A percentile compares a stretch with the other conserved stretches of the same genome.
These are phyloP conservation scores for Anastrepha ludens DNA, from an alignment of 1,140 invertebrate species.

Conservation along the genomic window DNA sequence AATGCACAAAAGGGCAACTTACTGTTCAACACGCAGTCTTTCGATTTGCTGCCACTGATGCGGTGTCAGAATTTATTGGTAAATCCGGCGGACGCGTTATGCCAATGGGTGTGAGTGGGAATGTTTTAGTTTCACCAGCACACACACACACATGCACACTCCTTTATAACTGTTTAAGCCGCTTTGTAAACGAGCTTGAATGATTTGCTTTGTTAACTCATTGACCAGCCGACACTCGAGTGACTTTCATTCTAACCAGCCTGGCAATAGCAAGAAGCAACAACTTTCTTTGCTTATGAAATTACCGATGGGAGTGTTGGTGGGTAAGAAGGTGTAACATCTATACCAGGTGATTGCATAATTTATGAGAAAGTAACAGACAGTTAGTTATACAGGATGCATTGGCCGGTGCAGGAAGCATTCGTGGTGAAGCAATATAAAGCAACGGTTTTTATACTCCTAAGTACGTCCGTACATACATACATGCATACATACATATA, in stretches of 20 bases:
- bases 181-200: slow-evolving; percentile 34
- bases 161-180: slow-evolving; percentile 44
- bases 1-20: slow-evolving; percentile 13
- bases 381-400: slow-evolving; percentile 2
- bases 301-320: not conserved
- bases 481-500: not conserved
- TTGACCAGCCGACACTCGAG: not conserved
- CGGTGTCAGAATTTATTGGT: slow-evolving; percentile 43
- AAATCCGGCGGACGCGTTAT: slow-evolving; percentile 29
- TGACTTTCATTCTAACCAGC: not conserved
- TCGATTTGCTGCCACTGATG: not conserved
- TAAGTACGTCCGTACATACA: not conserved
- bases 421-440: not conserved
- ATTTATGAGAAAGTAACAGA: slow-evolving; percentile 45
- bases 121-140: not conserved
- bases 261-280: not conserved
- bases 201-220: slow-evolving; percentile 48
- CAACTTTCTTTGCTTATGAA: slow-evolving; percentile 5
- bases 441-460: slow-evolving; percentile 6
- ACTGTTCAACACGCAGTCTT: not conserved
- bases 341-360: slow-evolving; percentile 39
- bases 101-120: not conserved
- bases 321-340: not conserved
- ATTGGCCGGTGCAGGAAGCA: not conserved
- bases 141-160: not conserved